These are phyloP conservation scores for Pediacus dermestoides DNA, from an alignment of 2,888 invertebrate genomes.

Conservation along the genomic window DNA sequence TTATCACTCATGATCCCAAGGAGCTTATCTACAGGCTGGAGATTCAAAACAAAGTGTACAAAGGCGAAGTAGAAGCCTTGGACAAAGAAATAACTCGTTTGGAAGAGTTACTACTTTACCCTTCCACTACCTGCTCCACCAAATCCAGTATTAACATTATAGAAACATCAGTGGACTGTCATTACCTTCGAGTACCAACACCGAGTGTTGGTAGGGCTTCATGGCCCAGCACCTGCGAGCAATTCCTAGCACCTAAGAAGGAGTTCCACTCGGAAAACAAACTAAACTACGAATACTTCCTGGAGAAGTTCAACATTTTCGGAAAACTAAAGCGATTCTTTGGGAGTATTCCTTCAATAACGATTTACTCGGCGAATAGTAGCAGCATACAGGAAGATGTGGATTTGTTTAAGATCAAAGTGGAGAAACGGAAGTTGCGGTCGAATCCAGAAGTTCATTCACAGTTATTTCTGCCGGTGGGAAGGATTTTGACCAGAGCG, in stretches of 20 bases:
- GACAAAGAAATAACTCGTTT: constrained; percentile 75
- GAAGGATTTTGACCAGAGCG: constrained; percentile 14
- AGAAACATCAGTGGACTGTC: constrained; percentile 18
- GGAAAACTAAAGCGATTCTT: constrained; percentile 37
- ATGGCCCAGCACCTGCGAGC: constrained; percentile 31
- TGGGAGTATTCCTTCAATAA: constrained; percentile 35
- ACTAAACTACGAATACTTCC: constrained; percentile 22
- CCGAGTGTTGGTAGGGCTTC: constrained; percentile 29
- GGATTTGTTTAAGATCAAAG: constrained; percentile 9
- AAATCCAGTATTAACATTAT: constrained; percentile 19
- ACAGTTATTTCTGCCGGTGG: constrained; percentile 6
- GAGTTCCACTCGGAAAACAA: constrained; percentile 31
- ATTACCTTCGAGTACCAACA: constrained; percentile 18
- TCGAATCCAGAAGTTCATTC: constrained; percentile 23
- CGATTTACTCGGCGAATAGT: constrained; percentile 3
- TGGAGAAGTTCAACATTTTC: constrained; percentile 31
- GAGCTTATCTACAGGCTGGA: constrained; percentile 84
- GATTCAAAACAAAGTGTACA: constrained; percentile 87
- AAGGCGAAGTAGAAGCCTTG: constrained; percentile 73
- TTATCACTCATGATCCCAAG: constrained; percentile 64
- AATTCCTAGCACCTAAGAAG: background rate
- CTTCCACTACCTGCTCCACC: constrained; percentile 13
- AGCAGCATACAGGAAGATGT: constrained; percentile 2
- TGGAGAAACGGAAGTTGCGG: constrained; percentile 1
- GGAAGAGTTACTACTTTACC: constrained; percentile 60